Conservation (phyloP, 2,888 invertebrate genomes). For the Eupeodes luniger region DNA sequence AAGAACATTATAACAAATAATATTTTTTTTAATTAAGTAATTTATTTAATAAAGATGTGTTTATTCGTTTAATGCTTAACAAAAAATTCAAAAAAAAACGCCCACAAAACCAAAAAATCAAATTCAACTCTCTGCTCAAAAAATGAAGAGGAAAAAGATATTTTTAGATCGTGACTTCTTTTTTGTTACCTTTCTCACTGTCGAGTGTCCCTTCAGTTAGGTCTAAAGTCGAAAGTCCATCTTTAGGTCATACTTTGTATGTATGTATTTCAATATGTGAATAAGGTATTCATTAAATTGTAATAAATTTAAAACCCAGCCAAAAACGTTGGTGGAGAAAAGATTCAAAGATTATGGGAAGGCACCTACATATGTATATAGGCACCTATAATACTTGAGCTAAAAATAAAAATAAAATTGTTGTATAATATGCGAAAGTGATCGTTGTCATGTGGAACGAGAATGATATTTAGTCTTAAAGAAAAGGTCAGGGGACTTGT, state of each 20-base stretch:
- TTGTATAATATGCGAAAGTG: conserved; percentile 72
- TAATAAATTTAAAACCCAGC: conserved; percentile 9
- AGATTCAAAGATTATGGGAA: not conserved
- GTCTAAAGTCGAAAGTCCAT: conserved; percentile 15
- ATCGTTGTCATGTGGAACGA: conserved; percentile 19
- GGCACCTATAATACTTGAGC: conserved; percentile 7
- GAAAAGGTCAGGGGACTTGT: conserved; percentile 62
- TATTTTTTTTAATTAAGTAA: not conserved
- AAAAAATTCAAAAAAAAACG: conserved; percentile 4
- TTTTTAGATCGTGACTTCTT: not conserved
- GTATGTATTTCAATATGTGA: not conserved
- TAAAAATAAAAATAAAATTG: conserved; percentile 58
- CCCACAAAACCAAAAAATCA: not conserved
- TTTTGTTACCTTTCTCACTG: conserved; percentile 1
- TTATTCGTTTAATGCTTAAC: conserved; percentile 15
- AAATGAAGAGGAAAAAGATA: not conserved
- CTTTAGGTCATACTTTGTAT: not conserved
- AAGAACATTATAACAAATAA: not conserved
- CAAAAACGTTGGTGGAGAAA: not conserved
- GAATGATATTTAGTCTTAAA: conserved; percentile 19
- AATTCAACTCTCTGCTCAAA: not conserved
- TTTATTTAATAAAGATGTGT: not conserved
- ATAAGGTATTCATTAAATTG: conserved; percentile 22
- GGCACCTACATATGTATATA: not conserved
- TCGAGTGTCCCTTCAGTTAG: not conserved